Base-by-base conservation (phyloP, 2,113 vertebrate species). In the Rhodinocichla rosea region DNA sequence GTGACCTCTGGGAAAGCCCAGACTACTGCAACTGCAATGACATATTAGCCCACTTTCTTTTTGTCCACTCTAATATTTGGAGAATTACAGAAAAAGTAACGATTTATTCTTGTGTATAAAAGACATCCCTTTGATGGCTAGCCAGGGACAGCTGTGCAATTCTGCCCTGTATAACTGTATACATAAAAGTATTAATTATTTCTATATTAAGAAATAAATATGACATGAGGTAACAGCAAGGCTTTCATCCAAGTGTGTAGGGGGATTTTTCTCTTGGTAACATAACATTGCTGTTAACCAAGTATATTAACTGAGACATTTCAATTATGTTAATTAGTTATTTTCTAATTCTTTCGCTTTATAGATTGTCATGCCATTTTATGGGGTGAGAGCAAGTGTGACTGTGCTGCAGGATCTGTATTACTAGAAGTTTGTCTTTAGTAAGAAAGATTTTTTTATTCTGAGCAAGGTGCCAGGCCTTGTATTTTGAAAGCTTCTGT, bases 161-260 rank as follows among this genome's bases (percentile, higher is more conserved):
- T 87, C 68, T 80, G 52, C 39, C 95, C 52, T 69, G 19, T 44
- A 15, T 79, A 92, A 87, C 78, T 11, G 4, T 65, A 87, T 39
- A 52, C 62, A 62, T 35, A 73, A 59, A 90, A 85, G 42, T 63
- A 87, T 75, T 84, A 92, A 96, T 90, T 92, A 92, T 67, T 90
- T 90, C 84, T 91, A 75, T 94, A 71, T 94, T 95, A 87, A 94
- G 91, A 94, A 91, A 73, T 62, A 91, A 80, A 71, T 47, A 57
- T 81, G 76, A 77, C 56, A 89, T 47, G 79, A 91, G 47, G 92
- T 94, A 86, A 71, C 42, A 77, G 73, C 64, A 81, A 95, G 82
- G 87, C 93, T 86, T 78, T 83, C 28, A 71, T 80, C 82, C 82
- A 92, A 94, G 77, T 78, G 50, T 67, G 71, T 80, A 88, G 67